Evolutionary conservation across 2,888 invertebrate genomes (phyloP).

Genomic region (Brachyptera risi): DNA sequence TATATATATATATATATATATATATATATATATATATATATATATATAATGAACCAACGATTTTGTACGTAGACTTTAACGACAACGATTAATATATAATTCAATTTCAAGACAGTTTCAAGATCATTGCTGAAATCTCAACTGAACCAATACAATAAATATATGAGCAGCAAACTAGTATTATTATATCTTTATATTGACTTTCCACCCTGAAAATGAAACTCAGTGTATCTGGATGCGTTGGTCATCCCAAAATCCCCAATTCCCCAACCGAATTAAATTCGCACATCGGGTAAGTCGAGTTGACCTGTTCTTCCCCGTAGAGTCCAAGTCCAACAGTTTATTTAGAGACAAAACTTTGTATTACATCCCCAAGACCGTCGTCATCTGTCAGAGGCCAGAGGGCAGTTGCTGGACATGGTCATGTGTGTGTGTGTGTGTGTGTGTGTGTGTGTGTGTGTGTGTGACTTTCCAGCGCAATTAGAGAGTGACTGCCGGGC

Average conservation of each 20-base stretch:
- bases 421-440: constrained; percentile 7
- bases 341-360: constrained; percentile 29
- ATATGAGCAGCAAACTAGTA: too few species aligned
- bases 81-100: too few species aligned
- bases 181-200: too few species aligned
- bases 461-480: constrained; percentile 45
- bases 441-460: constrained; percentile 34
- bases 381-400: constrained; percentile 4
- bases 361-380: constrained; percentile 15
- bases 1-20: too few species aligned
- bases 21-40: too few species aligned
- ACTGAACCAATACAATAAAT: too few species aligned
- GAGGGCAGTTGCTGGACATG: constrained; percentile 7
- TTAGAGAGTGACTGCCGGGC: constrained; percentile 41
- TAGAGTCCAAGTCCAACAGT: constrained; percentile 10
- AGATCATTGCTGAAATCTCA: too few species aligned
- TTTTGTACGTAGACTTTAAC: too few species aligned
- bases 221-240: too few species aligned
- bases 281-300: neutral
- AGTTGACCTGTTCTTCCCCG: neutral
- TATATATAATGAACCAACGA: too few species aligned
- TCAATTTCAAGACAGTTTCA: too few species aligned
- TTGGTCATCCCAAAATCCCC: constrained; percentile 1
- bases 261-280: constrained; percentile 4
- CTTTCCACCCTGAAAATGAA: too few species aligned